Evolutionary conservation across 53 echinoderm and acorn worm species (phyloP).

Genomic region (Crossaster papposus): DNA sequence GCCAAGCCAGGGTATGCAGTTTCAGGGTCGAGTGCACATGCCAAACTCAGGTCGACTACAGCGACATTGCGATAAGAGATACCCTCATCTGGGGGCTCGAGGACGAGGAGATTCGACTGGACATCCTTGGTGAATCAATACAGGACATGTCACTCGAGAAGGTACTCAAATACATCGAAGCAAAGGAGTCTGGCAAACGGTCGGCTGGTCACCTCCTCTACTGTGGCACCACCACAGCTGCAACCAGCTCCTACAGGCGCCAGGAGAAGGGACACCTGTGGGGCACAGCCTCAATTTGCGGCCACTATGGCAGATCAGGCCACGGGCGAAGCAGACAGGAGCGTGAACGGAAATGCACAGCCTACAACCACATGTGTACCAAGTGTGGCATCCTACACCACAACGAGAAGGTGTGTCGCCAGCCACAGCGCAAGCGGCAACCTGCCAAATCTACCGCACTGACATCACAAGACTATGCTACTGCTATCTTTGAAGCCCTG

Average conservation of each 20-base stretch:
- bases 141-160: constrained; percentile 59
- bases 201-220: constrained; percentile 20
- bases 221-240: not conserved
- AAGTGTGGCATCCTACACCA: constrained; percentile 41
- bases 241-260: constrained; percentile 55
- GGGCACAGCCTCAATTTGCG: not conserved
- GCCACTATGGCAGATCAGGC: constrained; percentile 51
- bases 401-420: constrained; percentile 37
- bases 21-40: constrained; percentile 18
- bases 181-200: constrained; percentile 48
- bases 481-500: constrained; percentile 35
- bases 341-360: constrained; percentile 29
- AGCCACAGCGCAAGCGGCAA: not conserved
- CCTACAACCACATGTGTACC: constrained; percentile 56
- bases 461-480: not conserved
- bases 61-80: constrained; percentile 14
- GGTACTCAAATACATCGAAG: constrained; percentile 39
- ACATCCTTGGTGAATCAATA: constrained; percentile 43
- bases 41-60: constrained; percentile 31
- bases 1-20: constrained; percentile 28
- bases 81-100: constrained; percentile 52
- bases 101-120: constrained; percentile 66
- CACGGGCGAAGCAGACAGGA: constrained; percentile 12
- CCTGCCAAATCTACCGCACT: not conserved
- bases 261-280: constrained; percentile 15